Evolutionary conservation across 2,113 vertebrate species (phyloP), one percentile per base, ranked within the genome.

Genomic region (Pseudorhombus dupliciocellatus): DNA sequence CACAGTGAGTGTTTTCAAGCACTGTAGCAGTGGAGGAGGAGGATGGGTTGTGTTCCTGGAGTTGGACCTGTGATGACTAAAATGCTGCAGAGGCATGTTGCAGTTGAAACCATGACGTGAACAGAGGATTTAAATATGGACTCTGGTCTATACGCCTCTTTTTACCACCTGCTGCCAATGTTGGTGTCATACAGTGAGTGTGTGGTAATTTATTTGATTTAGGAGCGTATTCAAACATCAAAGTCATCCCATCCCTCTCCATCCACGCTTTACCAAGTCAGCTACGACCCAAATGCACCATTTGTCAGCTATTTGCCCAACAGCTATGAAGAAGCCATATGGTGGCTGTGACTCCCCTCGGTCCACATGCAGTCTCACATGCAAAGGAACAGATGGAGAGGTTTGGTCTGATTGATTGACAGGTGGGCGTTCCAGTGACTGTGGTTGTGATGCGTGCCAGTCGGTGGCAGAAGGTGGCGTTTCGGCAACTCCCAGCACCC

Each of bases 381-480:
- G 53, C 71, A 62, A 18, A 18, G 22, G 16, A 75, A 73, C 75
- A 87, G 87, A 90, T 71, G 73, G 84, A 62, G 50, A 31, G 26
- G 11, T 2, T 62, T 28, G 3, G 26, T 37, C 10, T 46, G n/a
- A 44, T 26, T 34, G 75, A 88, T 66, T 85, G 81, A 74, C 81
- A 79, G 60, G 70, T 83, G 72, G 75, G 60, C 26, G 84, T 53
- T 71, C 40, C 64, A 61, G 21, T 56, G 52, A 53, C 68, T 50
- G 48, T 57, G 72, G 28, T 76, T 77, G 51, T 28, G 60, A 34
- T 63, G 50, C 26, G 4, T 77, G 77, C 77, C 62, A 24, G 40
- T 61, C 42, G 48, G 65, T 81, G 82, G 75, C 75, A 73, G 70
- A 83, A 62, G 21, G 65, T 6, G 46, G 15, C 14, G 60, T 18